Base-by-base conservation (phyloP, 1,140 invertebrate genomes). In the Piezodorus guildinii region DNA sequence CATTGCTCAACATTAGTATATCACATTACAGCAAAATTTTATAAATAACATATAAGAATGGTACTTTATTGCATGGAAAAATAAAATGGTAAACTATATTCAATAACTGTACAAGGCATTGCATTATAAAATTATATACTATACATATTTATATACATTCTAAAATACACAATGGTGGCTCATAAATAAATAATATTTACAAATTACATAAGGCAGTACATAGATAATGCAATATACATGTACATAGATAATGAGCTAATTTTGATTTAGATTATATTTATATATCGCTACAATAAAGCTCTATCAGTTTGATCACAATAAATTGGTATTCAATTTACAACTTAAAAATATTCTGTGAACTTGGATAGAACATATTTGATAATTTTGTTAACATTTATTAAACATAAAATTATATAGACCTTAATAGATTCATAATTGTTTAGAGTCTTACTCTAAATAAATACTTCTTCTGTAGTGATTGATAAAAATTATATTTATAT, bases 101-200 rank as follows among this genome's bases (percentile, higher is more conserved):
- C 12, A 39, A 39, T 10, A 39, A 39, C 6, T 39, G 34, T 39
- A 39, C 34, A 39, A 39, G 34, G 30, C 3, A 39, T 39, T 10
- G 34, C 6, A 49, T 49, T 49, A 49, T 49, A 49, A 49, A 49
- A 49, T 17, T 49, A 49, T 49, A 49, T 21, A 49, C 12, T 49
- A 49, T 49, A 49, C 46, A 49, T 49, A 5, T n/a, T 19, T 49
- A 49, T 49, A 17, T 49, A 49, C 46, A 49, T 6, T 39, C 34
- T 39, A 39, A 39, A 49, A 21, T 19, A 49, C 21, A 49, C 16
- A 49, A 19, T 14, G n/a, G 21, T n/a, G 46, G 46, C 46, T 49
- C 46, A 49, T 49, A 49, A 49, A 49, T 49, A 49, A 49, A 49
- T 49, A 49, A 49, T 49, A 49, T 49, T 49, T 49, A 49, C 46